Evolutionary conservation across 2,113 vertebrate genomes (phyloP).

Genomic region (Melanerpes aurifrons): DNA sequence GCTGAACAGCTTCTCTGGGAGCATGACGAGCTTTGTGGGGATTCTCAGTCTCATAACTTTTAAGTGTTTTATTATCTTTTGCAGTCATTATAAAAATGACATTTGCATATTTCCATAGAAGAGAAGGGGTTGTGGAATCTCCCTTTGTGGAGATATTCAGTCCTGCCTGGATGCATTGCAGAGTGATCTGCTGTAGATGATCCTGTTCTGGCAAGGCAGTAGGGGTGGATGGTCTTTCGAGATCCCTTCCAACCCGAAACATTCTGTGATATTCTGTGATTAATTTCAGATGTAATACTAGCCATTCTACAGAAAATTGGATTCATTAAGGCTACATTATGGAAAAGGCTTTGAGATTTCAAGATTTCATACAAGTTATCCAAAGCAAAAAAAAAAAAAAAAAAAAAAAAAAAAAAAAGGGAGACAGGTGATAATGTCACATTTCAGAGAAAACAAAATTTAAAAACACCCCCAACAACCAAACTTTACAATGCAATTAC

Average conservation of each 20-base stretch:
- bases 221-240: too few species aligned
- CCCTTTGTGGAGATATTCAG: too few species aligned
- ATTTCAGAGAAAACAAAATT: background rate
- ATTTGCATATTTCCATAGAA: background rate
- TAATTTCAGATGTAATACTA: background rate
- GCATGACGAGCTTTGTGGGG: background rate
- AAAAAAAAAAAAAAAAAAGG: background rate
- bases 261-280: background rate
- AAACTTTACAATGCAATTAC: background rate
- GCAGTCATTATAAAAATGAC: constrained; percentile 9
- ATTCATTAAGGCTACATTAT: background rate
- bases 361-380: background rate
- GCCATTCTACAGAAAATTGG: background rate
- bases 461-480: too few species aligned
- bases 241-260: too few species aligned
- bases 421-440: background rate
- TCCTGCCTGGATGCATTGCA: too few species aligned
- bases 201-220: too few species aligned
- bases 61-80: constrained; percentile 42
- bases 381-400: background rate
- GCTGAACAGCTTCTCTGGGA: constrained; percentile 38
- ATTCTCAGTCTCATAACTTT: constrained; percentile 22
- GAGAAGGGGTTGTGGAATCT: background rate
- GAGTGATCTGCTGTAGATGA: too few species aligned
- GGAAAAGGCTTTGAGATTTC: background rate